These are phyloP conservation scores for Crotalus horridus DNA, from an alignment of 2,113 vertebrate genomes.

Conservation along the genomic window DNA sequence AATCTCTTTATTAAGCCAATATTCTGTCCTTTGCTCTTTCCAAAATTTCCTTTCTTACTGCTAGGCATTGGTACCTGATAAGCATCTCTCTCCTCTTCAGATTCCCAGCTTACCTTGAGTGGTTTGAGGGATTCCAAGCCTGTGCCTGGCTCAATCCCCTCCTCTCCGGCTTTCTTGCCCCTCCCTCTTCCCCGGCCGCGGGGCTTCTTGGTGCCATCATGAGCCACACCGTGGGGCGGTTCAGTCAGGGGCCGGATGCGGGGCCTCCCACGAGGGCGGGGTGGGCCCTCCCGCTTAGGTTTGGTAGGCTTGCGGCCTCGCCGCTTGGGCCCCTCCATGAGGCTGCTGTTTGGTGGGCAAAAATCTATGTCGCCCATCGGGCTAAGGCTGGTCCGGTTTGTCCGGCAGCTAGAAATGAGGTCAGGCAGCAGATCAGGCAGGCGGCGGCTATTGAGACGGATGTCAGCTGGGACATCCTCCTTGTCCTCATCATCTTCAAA, in stretches of 20 bases:
- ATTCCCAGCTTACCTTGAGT: constrained; percentile 62
- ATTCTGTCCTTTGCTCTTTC: background rate
- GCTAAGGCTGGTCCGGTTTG: constrained; percentile 74
- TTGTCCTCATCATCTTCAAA: constrained; percentile 93
- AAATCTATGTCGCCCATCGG: constrained; percentile 90
- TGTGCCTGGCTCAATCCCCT: constrained; percentile 43
- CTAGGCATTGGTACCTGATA: background rate
- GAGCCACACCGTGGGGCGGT: constrained; percentile 71
- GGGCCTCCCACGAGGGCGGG: constrained; percentile 83
- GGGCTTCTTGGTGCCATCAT: constrained; percentile 53
- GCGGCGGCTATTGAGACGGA: constrained; percentile 87
- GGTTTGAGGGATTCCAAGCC: constrained; percentile 66
- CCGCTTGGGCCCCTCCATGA: constrained; percentile 81
- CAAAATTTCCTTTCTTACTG: background rate
- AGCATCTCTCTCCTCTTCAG: constrained; percentile 18
- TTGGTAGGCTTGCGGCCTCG: constrained; percentile 86
- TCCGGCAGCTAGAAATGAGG: constrained; percentile 88
- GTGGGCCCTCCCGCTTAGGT: constrained; percentile 87
- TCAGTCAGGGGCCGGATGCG: constrained; percentile 85
- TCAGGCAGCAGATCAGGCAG: constrained; percentile 85
- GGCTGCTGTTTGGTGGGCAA: constrained; percentile 79
- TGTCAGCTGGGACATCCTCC: constrained; percentile 86
- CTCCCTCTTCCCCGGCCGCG: constrained; percentile 61
- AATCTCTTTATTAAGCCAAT: background rate
- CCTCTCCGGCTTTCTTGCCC: constrained; percentile 64